Percentiles rank a stretch among this genome's conserved stretches.
These are phyloP conservation scores for Bombus pyrosoma DNA, from an alignment of 1,140 invertebrate genomes.

Conservation along the genomic window DNA sequence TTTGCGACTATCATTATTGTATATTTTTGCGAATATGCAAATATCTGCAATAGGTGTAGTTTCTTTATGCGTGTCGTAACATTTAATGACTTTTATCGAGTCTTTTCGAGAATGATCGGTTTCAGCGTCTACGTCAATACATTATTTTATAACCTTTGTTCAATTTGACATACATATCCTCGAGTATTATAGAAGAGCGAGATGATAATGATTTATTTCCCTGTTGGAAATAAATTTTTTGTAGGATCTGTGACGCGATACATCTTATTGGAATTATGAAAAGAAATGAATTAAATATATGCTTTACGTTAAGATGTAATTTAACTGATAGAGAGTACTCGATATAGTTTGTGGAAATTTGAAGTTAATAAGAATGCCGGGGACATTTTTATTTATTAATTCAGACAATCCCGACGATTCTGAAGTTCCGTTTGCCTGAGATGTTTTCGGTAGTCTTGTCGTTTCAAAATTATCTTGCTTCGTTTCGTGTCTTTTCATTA, in stretches of 20 bases:
- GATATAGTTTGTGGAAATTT: not conserved
- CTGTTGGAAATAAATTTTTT: not conserved
- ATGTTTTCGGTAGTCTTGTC: not conserved
- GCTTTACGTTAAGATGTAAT: too few species aligned
- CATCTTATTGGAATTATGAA: not conserved
- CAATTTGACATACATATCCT: not conserved
- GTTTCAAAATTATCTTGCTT: not conserved
- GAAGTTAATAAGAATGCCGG: too few species aligned
- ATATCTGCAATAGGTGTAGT: not conserved
- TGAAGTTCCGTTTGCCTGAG: conserved; percentile 5
- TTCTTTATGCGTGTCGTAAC: not conserved
- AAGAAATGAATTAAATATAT: not conserved
- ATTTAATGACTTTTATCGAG: not conserved
- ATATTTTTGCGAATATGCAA: too few species aligned
- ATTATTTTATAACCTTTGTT: not conserved
- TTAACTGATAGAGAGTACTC: not conserved
- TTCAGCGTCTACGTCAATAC: not conserved
- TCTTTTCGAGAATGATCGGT: not conserved
- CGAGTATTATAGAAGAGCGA: not conserved
- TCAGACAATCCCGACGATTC: not conserved
- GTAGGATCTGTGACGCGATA: too few species aligned
- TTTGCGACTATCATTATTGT: too few species aligned
- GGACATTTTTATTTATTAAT: not conserved
- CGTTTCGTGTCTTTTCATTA: not conserved
- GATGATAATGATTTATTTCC: conserved; percentile 19